These are phyloP conservation scores for Trematomus loennbergii DNA, from an alignment of 2,113 vertebrate species.

Conservation along the genomic window DNA sequence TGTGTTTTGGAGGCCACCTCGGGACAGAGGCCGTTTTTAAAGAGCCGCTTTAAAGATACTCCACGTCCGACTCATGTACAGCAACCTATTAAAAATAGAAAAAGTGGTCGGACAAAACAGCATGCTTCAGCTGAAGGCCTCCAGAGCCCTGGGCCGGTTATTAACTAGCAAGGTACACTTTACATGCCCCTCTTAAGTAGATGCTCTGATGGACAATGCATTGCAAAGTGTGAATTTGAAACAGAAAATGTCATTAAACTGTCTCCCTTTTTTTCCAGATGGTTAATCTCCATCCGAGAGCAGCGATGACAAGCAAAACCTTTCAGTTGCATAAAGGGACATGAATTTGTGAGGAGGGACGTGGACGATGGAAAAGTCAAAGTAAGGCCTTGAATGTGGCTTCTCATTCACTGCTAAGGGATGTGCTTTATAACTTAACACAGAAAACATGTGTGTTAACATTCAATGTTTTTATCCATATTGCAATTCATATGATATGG, in stretches of 20 bases:
- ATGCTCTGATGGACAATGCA: slow-evolving; percentile 47
- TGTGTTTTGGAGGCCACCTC: slow-evolving; percentile 66
- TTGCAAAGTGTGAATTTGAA: slow-evolving; percentile 28
- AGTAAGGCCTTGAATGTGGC: neutral
- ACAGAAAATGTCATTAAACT: slow-evolving; percentile 42
- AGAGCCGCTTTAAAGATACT: slow-evolving; percentile 68
- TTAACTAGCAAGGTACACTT: slow-evolving; percentile 53
- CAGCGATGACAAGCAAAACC: slow-evolving; percentile 62
- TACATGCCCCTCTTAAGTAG: slow-evolving; percentile 43
- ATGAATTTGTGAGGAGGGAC: slow-evolving; percentile 20
- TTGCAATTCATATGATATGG: slow-evolving; percentile 2
- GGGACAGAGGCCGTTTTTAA: slow-evolving; percentile 71
- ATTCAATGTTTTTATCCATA: slow-evolving; percentile 9
- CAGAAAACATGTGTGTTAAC: neutral
- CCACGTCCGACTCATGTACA: slow-evolving; percentile 62
- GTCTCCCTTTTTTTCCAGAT: slow-evolving; percentile 49
- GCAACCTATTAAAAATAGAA: slow-evolving; percentile 79
- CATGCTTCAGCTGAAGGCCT: slow-evolving; percentile 52
- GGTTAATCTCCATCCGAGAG: slow-evolving; percentile 40
- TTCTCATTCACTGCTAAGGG: neutral
- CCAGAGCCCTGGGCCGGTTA: slow-evolving; percentile 55
- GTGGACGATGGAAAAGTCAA: neutral
- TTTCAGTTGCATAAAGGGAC: slow-evolving; percentile 47
- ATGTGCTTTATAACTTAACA: slow-evolving; percentile 7
- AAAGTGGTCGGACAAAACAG: slow-evolving; percentile 73